Evolutionary conservation across 2,113 vertebrate species (phyloP).

Genomic region (Macquaria australasica): DNA sequence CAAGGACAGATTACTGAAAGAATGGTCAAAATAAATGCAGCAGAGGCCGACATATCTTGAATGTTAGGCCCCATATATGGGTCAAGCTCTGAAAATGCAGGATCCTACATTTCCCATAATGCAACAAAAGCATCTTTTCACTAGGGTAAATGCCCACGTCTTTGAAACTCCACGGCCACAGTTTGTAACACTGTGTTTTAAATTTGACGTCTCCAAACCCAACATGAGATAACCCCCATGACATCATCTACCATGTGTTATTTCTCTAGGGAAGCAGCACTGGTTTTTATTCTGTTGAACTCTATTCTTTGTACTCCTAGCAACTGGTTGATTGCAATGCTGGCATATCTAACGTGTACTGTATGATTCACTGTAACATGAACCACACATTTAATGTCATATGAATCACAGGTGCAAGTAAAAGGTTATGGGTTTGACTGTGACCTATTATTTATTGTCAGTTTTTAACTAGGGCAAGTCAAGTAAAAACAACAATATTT

Average conservation of each 20-base stretch:
- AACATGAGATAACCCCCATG: not conserved
- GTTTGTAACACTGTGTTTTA: not conserved
- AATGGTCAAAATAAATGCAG: not conserved
- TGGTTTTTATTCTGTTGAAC: too few species aligned
- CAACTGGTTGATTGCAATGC: not conserved
- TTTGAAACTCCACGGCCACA: not conserved
- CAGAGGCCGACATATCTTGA: not conserved
- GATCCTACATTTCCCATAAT: not conserved
- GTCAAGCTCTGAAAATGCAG: not conserved
- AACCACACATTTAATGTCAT: not conserved
- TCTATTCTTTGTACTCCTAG: not conserved
- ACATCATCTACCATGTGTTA: not conserved
- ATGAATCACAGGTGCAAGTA: not conserved
- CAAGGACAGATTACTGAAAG: not conserved
- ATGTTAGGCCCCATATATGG: not conserved
- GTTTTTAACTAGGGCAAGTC: not conserved
- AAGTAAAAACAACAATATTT: constrained; percentile 10
- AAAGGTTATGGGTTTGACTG: not conserved
- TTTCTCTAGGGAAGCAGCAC: too few species aligned
- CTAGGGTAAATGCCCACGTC: not conserved
- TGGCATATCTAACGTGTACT: not conserved
- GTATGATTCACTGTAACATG: not conserved
- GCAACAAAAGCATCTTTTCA: not conserved
- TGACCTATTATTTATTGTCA: not conserved
- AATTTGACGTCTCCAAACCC: not conserved